A percentile compares a stretch with the other conserved stretches of the same genome.
phyloP scores from a whole-genome alignment of 1,140 invertebrate species.

The Hylyphantes graminicola region DNA sequence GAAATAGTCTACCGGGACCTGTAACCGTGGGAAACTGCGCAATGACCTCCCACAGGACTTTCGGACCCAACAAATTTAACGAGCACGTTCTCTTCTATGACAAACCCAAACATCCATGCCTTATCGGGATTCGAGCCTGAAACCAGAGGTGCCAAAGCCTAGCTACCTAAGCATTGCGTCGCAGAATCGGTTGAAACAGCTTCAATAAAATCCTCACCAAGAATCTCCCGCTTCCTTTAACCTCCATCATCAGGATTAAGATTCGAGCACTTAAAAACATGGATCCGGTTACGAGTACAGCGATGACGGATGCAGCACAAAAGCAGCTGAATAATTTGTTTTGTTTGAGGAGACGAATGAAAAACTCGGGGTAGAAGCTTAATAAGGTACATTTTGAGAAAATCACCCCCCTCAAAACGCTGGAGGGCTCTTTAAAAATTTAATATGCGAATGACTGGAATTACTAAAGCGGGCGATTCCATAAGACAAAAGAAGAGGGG shows the following conservation, averaged over 20 bases:
- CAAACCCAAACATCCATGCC: too few species aligned
- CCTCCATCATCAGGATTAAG: constrained; percentile 44
- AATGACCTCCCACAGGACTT: too few species aligned
- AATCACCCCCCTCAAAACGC: constrained; percentile 53
- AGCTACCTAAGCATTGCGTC: too few species aligned
- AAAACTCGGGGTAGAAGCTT: constrained; percentile 58
- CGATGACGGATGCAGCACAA: constrained; percentile 49
- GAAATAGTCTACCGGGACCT: too few species aligned
- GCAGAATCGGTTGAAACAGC: too few species aligned
- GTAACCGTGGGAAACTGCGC: too few species aligned
- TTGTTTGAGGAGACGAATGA: constrained; percentile 57
- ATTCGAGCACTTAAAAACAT: constrained; percentile 38
- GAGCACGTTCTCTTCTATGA: too few species aligned
- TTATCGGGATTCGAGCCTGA: too few species aligned
- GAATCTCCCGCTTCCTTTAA: too few species aligned
- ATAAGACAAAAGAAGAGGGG: constrained; percentile 44
- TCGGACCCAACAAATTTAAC: too few species aligned
- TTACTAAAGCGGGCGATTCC: constrained; percentile 49
- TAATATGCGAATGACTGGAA: constrained; percentile 61
- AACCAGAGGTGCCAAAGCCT: too few species aligned
- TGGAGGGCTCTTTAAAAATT: constrained; percentile 59
- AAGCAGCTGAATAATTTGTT: constrained; percentile 60
- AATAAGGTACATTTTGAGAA: constrained; percentile 60
- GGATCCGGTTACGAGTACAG: constrained; percentile 47
- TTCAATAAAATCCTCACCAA: too few species aligned